These are phyloP conservation scores for Phoebastria nigripes DNA, from an alignment of 2,797 vertebrate species.

Conservation along the genomic window DNA sequence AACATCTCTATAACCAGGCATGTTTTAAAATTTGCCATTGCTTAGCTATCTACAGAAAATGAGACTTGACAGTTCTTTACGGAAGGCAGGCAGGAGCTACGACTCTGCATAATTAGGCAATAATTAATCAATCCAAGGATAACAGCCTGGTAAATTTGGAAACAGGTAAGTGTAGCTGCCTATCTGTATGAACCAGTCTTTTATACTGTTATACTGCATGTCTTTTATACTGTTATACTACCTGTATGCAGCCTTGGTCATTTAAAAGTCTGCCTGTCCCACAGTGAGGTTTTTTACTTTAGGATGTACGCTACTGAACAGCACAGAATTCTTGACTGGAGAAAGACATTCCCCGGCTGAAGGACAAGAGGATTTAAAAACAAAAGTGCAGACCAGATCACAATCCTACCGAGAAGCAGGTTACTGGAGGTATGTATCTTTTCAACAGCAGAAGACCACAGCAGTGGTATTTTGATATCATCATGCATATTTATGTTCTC, in stretches of 20 bases:
- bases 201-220: background rate
- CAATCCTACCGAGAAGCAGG: background rate
- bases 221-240: background rate
- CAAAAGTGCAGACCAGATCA: background rate
- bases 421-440: background rate
- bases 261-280: background rate
- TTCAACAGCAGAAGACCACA: background rate
- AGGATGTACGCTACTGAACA: background rate
- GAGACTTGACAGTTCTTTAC: conserved; percentile 33
- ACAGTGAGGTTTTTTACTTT: background rate
- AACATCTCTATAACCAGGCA: background rate
- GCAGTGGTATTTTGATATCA: background rate
- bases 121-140: conserved; percentile 51
- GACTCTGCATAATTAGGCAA: conserved; percentile 30
- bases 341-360: background rate
- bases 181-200: background rate
- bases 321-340: background rate
- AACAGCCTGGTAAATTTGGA: conserved; percentile 29
- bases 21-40: conserved; percentile 42
- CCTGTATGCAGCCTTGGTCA: background rate
- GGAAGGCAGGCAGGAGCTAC: conserved; percentile 25
- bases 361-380: background rate
- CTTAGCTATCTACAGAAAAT: conserved; percentile 56
- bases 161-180: background rate
- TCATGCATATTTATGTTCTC: background rate